phyloP scores from a whole-genome alignment of 2,113 vertebrate genomes.

The Elgaria multicarinata region DNA sequence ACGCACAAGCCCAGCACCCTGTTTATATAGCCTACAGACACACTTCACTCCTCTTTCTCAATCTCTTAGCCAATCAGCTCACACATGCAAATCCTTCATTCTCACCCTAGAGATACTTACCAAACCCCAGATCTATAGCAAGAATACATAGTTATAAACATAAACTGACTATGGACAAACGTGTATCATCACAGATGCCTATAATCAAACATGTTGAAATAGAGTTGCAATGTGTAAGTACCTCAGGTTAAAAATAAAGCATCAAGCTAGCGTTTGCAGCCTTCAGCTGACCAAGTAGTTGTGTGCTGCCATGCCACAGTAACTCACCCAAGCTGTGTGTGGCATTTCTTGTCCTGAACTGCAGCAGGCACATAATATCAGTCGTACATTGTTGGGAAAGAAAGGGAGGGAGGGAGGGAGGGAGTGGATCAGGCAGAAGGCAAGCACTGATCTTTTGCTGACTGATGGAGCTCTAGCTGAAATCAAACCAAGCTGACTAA shows the following conservation, averaged over 20 bases:
- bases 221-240: not conserved
- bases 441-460: not conserved
- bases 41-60: too few relatives aligned
- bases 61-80: too few relatives aligned
- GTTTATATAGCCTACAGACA: too few relatives aligned
- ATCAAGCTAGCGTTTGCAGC: fast-evolving
- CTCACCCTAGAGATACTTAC: too few relatives aligned
- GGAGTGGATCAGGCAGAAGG: not conserved
- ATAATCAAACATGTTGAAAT: not conserved
- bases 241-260: not conserved
- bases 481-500: not conserved
- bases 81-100: too few relatives aligned
- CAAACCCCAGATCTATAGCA: too few relatives aligned
- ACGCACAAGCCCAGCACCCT: too few relatives aligned
- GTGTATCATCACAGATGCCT: too few relatives aligned
- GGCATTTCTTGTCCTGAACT: not conserved
- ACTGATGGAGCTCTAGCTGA: not conserved
- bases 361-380: not conserved
- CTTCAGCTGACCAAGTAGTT: fast-evolving
- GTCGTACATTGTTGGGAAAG: not conserved
- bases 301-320: not conserved
- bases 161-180: too few relatives aligned
- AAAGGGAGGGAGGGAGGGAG: not conserved
- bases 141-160: too few relatives aligned
- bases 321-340: not conserved